Conservation (phyloP, 2,797 vertebrate genomes). For the Ctenopoma multispine region DNA sequence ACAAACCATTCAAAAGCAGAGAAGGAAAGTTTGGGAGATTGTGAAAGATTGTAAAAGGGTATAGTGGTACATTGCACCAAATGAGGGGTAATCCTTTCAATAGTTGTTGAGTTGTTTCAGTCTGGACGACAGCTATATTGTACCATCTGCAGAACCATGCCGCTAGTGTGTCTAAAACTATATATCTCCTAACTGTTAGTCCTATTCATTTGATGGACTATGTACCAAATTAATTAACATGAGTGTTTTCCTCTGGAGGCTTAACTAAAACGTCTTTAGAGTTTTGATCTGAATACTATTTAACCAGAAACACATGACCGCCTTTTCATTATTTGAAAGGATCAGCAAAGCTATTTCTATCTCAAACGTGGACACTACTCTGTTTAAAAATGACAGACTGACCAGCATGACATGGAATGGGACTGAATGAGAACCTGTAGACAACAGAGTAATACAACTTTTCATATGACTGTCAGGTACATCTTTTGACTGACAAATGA, state of each 20-base stretch:
- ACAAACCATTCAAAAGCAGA: neutral
- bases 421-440: neutral
- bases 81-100: too few relatives aligned
- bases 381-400: slow-evolving; percentile 1
- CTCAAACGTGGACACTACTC: neutral
- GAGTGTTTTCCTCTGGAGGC: neutral
- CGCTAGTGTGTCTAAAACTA: too few relatives aligned
- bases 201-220: neutral
- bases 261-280: neutral
- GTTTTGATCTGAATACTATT: slow-evolving; percentile 1
- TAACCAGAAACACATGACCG: slow-evolving; percentile 5
- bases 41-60: too few relatives aligned
- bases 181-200: neutral
- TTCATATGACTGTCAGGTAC: neutral
- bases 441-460: neutral
- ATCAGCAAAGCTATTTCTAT: slow-evolving; percentile 16
- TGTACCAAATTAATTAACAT: neutral
- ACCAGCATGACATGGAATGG: neutral
- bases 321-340: slow-evolving; percentile 8
- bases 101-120: too few relatives aligned
- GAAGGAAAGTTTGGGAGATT: too few relatives aligned
- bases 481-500: neutral
- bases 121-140: too few relatives aligned
- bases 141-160: too few relatives aligned
- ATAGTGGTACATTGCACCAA: too few relatives aligned